phyloP scores from a whole-genome alignment of 2,888 invertebrate genomes.

The Macaria liturata region DNA sequence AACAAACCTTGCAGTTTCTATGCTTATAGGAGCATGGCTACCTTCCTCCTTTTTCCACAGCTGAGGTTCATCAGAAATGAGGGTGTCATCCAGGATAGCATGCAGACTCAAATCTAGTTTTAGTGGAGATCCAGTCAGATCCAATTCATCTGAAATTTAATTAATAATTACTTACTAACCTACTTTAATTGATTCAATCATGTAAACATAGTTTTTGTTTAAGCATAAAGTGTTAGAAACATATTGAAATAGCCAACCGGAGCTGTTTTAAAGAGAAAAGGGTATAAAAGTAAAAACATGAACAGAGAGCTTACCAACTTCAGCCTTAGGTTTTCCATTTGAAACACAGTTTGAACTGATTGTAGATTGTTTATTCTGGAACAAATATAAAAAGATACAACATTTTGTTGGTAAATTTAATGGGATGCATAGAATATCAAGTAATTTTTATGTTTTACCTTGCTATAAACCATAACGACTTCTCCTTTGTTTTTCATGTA shows the following conservation, averaged over 20 bases:
- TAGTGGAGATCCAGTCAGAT: constrained; percentile 79
- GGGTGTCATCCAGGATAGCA: constrained; percentile 70
- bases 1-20: constrained; percentile 66
- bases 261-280: too few species aligned
- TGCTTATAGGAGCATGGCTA: constrained; percentile 60
- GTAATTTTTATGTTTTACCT: constrained; percentile 46
- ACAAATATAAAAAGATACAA: constrained; percentile 11
- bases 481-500: constrained; percentile 60
- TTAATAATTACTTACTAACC: not conserved
- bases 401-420: too few species aligned
- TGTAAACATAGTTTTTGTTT: too few species aligned
- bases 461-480: constrained; percentile 57
- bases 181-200: too few species aligned
- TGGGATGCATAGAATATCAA: too few species aligned
- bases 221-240: too few species aligned
- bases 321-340: constrained; percentile 41
- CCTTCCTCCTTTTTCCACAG: constrained; percentile 75
- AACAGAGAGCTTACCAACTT: constrained; percentile 46
- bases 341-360: constrained; percentile 30
- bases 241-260: too few species aligned
- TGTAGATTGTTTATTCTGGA: constrained; percentile 51
- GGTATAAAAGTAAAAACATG: too few species aligned
- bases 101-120: constrained; percentile 78
- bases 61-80: constrained; percentile 70
- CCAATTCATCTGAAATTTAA: constrained; percentile 65